Base-by-base conservation (phyloP, 1,140 invertebrate species). In the Mya arenaria region DNA sequence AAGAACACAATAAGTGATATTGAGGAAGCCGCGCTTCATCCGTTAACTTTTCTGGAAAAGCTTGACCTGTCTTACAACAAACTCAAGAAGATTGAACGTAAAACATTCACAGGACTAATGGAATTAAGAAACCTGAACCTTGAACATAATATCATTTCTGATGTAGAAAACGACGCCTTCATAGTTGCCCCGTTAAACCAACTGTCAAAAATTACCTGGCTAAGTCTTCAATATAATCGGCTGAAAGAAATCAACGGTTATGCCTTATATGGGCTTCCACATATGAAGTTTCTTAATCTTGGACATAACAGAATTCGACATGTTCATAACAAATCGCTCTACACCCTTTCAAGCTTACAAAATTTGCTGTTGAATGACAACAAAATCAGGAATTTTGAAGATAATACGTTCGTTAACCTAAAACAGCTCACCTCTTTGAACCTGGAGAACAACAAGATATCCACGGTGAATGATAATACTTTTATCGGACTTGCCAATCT, bases 201-300 rank as follows among this genome's bases (percentile, higher is more conserved):
- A 23, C 41, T 74, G 4, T 87, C 86, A 13, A 83, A 85, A 58
- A 28, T 87, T 34, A 87, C 84, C 17, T 87, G 86, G 86, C 36
- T 87, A 17, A 77, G 75, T 65, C 68, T 87, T 1, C 79, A 87
- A 34, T 79, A 72, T 36, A 87, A 87, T 60, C 19, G 77, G 8
- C 75, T 87, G 1, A 48, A 58, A 58, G 25, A 52, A 5, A 23
- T 87, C 2, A 69, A 62, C 41, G 34, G 71, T 0, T 69, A 84
- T 17, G 69, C 80, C 30, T 68, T 87, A 4, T 81, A 75, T 68
- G 84, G 84, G 4, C 23, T 85, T 1, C 86, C 86, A 15, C 79
- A 85, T 71, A 36, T 87, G 48, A 87, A 87, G 63, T 85, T 85
- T 68, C 60, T 85, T 0, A 85, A 85, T 58, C 17, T 87, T 23